Conservation (phyloP, 1,140 invertebrate genomes). For the Leguminivora glycinivorella region DNA sequence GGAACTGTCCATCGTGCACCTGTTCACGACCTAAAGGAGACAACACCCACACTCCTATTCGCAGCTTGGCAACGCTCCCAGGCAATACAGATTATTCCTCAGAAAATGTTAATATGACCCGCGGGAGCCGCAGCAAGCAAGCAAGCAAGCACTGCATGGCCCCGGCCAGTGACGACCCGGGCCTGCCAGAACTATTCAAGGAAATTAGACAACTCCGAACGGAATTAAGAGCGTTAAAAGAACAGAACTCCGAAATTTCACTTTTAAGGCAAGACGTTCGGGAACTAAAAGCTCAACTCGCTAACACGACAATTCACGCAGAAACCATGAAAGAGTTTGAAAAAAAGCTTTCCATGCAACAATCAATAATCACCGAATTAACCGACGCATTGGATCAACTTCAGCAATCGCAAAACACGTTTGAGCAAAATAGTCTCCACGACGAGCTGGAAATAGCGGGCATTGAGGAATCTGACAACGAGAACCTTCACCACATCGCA, state of each 20-base stretch:
- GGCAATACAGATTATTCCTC: not conserved
- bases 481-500: too few species aligned
- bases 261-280: not conserved
- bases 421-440: too few species aligned
- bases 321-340: too few species aligned
- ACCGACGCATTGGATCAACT: too few species aligned
- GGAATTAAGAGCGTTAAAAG: not conserved
- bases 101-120: not conserved
- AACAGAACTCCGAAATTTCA: not conserved
- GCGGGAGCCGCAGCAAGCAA: not conserved
- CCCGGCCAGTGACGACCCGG: not conserved
- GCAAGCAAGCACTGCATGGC: not conserved
- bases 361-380: too few species aligned
- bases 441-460: too few species aligned
- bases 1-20: not conserved
- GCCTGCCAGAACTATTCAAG: not conserved
- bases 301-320: too few species aligned
- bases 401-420: too few species aligned
- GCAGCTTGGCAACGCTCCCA: not conserved
- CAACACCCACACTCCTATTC: not conserved
- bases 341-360: too few species aligned
- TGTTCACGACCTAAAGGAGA: not conserved
- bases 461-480: too few species aligned
- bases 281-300: slow-evolving; percentile 2
- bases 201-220: not conserved